phyloP scores from a whole-genome alignment of 2,888 invertebrate species.

The Tyria jacobaeae region DNA sequence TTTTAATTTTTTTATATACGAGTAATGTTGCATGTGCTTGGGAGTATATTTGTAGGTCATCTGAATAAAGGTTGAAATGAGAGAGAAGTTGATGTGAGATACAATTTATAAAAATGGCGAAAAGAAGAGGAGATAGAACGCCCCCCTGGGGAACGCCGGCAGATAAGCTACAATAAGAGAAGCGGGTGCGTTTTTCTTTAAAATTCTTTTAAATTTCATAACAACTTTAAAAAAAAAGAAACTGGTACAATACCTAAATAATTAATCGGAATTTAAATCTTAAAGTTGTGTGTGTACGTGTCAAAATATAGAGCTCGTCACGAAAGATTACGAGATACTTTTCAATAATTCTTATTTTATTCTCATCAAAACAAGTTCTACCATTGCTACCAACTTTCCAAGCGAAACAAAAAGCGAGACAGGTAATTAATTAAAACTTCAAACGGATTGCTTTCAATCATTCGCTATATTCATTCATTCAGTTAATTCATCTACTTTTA shows the following conservation, averaged over 20 bases:
- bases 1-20: no score
- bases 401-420: conserved; percentile 32
- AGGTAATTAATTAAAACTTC: conserved; percentile 47
- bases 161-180: no score
- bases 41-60: no score
- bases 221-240: no score
- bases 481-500: conserved; percentile 60
- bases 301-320: background rate
- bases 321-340: background rate
- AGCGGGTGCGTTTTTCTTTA: no score
- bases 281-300: background rate
- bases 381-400: conserved; percentile 37
- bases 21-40: no score
- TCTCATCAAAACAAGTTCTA: conserved; percentile 6
- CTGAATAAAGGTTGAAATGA: no score
- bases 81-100: no score
- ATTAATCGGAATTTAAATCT: background rate
- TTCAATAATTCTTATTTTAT: conserved; percentile 12
- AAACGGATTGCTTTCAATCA: conserved; percentile 24
- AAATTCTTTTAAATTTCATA: no score
- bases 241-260: background rate
- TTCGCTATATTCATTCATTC: conserved; percentile 33
- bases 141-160: no score
- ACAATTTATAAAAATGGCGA: no score
- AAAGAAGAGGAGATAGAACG: no score